Conservation (phyloP, 2,888 invertebrate species). For the Idaea biselata region DNA sequence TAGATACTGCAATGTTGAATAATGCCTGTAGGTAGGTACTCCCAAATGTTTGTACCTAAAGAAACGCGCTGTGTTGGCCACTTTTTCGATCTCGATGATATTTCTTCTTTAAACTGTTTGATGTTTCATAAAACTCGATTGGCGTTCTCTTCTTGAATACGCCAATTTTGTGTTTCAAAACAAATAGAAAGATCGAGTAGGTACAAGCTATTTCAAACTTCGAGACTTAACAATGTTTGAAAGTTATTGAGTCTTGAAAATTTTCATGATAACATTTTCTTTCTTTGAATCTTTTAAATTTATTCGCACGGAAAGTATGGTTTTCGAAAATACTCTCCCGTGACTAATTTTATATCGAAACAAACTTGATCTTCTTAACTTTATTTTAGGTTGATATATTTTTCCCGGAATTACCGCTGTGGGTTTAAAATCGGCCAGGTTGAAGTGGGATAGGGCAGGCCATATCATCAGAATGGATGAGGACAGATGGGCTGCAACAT, state of each 20-base stretch:
- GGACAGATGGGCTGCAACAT: no score
- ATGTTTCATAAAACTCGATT: neutral
- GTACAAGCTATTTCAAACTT: conserved; percentile 8
- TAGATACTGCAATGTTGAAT: no score
- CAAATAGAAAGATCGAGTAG: conserved; percentile 9
- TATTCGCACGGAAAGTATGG: conserved; percentile 7
- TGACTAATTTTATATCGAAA: conserved; percentile 4
- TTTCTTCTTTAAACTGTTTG: neutral
- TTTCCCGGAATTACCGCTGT: no score
- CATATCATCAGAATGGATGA: no score
- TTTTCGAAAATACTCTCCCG: neutral
- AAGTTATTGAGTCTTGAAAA: conserved; percentile 31
- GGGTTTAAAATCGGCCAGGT: neutral
- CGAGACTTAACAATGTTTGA: conserved; percentile 20
- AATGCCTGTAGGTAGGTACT: no score
- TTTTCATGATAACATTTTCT: conserved; percentile 27
- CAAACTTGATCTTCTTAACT: neutral
- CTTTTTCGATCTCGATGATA: neutral
- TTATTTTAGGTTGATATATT: neutral
- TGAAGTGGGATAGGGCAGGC: no score
- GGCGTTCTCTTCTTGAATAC: neutral
- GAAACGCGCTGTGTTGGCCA: no score
- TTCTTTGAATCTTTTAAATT: conserved; percentile 10
- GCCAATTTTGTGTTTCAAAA: neutral
- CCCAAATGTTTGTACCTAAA: no score